phyloP scores from a whole-genome alignment of 2,888 invertebrate species.

The Cosmorhoe ocellata region DNA sequence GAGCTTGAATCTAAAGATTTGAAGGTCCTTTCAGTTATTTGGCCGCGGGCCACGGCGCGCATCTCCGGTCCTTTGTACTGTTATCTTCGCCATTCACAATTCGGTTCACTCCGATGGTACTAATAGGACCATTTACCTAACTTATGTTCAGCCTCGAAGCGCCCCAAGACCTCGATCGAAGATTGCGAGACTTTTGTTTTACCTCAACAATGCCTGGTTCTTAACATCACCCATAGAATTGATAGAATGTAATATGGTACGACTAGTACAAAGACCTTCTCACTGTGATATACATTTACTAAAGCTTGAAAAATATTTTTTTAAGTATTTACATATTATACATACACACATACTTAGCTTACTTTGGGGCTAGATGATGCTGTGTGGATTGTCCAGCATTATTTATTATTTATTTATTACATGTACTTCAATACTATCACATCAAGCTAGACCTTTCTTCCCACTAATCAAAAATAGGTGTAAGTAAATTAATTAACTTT shows the following conservation, averaged over 20 bases:
- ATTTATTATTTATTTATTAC: too few species aligned
- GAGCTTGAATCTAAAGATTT: constrained; percentile 18
- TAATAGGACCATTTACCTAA: constrained; percentile 40
- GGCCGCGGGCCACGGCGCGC: constrained; percentile 54
- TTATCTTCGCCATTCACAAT: constrained; percentile 79
- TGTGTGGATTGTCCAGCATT: too few species aligned
- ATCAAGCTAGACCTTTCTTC: too few species aligned
- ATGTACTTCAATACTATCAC: too few species aligned
- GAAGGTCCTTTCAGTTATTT: constrained; percentile 58
- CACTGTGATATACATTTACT: background rate
- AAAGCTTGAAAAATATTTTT: too few species aligned
- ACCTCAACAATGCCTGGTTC: constrained; percentile 36
- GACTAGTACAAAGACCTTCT: constrained; percentile 8
- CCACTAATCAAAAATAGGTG: too few species aligned
- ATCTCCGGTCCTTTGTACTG: constrained; percentile 77
- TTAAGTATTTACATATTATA: too few species aligned
- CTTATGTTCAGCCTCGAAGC: constrained; percentile 38
- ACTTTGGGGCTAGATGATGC: too few species aligned
- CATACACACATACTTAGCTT: too few species aligned
- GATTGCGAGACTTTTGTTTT: constrained; percentile 43
- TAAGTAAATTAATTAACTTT: too few species aligned
- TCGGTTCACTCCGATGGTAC: constrained; percentile 58
- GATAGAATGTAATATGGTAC: constrained; percentile 3
- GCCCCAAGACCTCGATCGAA: constrained; percentile 36
- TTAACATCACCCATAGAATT: constrained; percentile 21